Evolutionary conservation across 2,797 vertebrate genomes (phyloP).

Genomic region (Glossophaga mutica): DNA sequence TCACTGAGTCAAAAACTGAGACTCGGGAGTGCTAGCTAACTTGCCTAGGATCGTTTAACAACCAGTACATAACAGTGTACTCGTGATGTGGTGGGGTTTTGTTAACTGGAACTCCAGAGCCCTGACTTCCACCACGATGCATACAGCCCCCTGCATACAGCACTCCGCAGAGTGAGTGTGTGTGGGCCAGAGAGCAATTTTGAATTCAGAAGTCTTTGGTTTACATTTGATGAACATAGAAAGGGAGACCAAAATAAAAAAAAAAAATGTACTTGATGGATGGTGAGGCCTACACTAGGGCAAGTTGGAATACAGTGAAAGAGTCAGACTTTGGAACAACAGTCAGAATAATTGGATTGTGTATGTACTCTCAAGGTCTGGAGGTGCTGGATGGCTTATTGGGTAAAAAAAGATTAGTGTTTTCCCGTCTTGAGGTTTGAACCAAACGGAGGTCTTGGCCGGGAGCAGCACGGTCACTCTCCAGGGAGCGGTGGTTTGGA

Average conservation of each 20-base stretch:
- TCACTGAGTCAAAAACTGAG: background rate
- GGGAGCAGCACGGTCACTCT: constrained; percentile 71
- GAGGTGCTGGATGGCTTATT: constrained; percentile 78
- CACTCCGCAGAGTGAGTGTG: background rate
- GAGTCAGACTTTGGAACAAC: background rate
- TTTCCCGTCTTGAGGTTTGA: constrained; percentile 82
- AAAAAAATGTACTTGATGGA: background rate
- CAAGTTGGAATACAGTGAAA: background rate
- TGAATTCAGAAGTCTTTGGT: constrained; percentile 54
- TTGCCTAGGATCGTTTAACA: background rate
- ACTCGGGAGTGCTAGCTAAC: background rate
- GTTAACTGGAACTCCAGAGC: background rate
- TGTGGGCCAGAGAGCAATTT: background rate
- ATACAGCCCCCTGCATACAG: background rate
- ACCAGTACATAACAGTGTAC: background rate
- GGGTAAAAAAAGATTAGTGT: constrained; percentile 75
- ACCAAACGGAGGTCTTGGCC: constrained; percentile 78
- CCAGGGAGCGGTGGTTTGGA: constrained; percentile 80
- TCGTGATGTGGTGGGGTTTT: background rate
- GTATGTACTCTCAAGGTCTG: constrained; percentile 62
- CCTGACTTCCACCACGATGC: background rate
- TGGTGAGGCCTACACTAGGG: background rate
- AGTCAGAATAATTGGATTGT: constrained; percentile 65
- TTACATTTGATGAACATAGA: background rate
- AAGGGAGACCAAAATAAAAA: background rate